Base-by-base conservation (phyloP, 2,113 vertebrate genomes). In the Ciconia boyciana region DNA sequence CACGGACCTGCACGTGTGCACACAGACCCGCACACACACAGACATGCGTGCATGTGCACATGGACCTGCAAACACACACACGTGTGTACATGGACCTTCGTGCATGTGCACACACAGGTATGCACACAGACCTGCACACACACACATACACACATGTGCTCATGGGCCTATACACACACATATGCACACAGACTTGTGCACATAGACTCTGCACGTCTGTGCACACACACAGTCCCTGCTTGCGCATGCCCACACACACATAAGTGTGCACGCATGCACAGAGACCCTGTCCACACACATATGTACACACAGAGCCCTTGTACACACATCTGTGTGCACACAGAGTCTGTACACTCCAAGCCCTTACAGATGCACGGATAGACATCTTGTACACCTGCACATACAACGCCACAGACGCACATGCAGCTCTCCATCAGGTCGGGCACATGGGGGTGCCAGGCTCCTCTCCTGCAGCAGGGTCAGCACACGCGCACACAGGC, bases 331-430 rank as follows among this genome's bases (percentile, higher is more conserved):
- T 18, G 28, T 11, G 20, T n/a, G 46, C 60, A 24, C 78, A 14
- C 20, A 15, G 16, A 64, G 48, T 61, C 77, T 41, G 57, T 6
- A 14, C 43, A 10, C 6, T 39, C 39, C 39, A 39, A 39, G 1
- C 5, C 64, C 22, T 41, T 48, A 10, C 2, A 0, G 44, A 62
- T 34, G 4, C 51, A 68, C 0, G 0, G 36, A 44, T 3, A 44
- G 60, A 16, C 48, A 25, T 2, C 20, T 13, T 6, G 13, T 13
- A 22, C 34, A 5, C 36, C 39, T 6, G 34, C 74, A n/a, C 51
- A 18, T 3, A 13, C 32, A 39, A 4, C 0, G 4, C 14, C 25
- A 36, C 54, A 31, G 44, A 31, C 8, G 3, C 65, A 12, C 12
- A 0, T 3, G 32, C 85, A 82, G 70, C 49, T 34, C 36, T 36